These are phyloP conservation scores for Acipenser transmontanus DNA, from an alignment of 2,797 vertebrate species.

Conservation along the genomic window DNA sequence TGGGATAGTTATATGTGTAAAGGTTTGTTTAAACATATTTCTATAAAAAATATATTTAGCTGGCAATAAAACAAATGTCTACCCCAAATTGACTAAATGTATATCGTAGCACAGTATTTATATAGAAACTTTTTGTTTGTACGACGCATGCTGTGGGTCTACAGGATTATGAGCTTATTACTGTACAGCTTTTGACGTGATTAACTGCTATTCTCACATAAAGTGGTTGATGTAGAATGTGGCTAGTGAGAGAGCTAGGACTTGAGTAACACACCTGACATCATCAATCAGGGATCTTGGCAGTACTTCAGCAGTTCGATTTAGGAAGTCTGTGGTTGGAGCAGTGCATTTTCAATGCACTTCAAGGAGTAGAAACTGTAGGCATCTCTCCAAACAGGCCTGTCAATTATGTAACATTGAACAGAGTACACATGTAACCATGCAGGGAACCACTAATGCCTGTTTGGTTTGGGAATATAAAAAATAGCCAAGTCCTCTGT, in stretches of 20 bases:
- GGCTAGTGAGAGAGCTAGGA: background rate
- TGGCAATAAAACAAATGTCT: no score
- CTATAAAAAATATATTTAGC: no score
- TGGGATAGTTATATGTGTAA: no score
- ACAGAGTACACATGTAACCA: background rate
- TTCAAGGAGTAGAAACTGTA: background rate
- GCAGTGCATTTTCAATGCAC: slow-evolving; percentile 1
- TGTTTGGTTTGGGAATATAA: background rate
- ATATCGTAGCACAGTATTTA: no score
- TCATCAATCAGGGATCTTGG: background rate
- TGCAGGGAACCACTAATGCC: background rate
- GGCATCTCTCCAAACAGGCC: background rate
- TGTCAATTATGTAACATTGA: background rate
- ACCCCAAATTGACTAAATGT: no score
- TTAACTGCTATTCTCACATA: background rate
- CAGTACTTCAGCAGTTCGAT: background rate
- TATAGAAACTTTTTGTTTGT: no score
- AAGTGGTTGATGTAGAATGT: background rate
- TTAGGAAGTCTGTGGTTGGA: background rate
- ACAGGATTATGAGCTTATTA: background rate
- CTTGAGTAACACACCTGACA: background rate
- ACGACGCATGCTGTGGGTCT: background rate
- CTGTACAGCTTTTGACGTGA: background rate
- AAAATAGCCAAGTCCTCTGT: no score
- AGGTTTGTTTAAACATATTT: no score